Evolutionary conservation across 2,888 invertebrate species (phyloP), one percentile per base, ranked within the genome.

Genomic region (Brachyopa scutellaris): DNA sequence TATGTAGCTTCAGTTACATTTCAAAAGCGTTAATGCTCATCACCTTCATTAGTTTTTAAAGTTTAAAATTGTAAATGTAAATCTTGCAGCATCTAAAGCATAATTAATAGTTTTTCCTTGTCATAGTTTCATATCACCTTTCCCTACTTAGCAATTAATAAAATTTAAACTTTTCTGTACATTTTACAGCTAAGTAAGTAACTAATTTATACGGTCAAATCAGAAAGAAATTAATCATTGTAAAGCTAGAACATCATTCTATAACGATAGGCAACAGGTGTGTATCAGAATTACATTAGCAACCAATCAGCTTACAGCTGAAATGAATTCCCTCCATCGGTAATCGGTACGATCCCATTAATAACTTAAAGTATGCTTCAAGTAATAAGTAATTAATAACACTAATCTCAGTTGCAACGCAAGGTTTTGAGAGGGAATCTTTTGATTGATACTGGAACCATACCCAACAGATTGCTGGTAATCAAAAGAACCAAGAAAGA

Each of bases 401-500:
- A 15, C 15, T 42, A 42, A 42, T 42, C 42, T n/a, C 17, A 42
- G 19, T 21, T 42, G 19, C 42, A 21, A 21, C n/a, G 42, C 21
- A 42, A 21, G 19, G 42, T 21, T 42, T 42, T 5, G 19, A 19
- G 9, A 9, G 42, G 9, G 42, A 19, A 42, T 19, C 17, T 42
- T 19, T 21, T 42, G 42, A 42, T 42, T 42, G 42, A 42, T 42
- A 42, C n/a, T 19, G 4, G 9, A 5, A 42, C 5, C 42, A 3
- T n/a, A 42, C n/a, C n/a, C 42, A 42, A 42, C 21, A 19, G 42
- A 42, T 42, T 2, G 19, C 3, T 17, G n/a, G 19, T 19, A 42
- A 42, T 42, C 42, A 42, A 42, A 19, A n/a, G 19, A 42, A 42
- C 42, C 19, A n/a, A n/a, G n/a, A n/a, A n/a, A n/a, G n/a, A n/a